Percentiles rank a stretch among this genome's conserved stretches.
Evolutionary conservation across 2,888 invertebrate species (phyloP).

Genomic region (Protula sp.): DNA sequence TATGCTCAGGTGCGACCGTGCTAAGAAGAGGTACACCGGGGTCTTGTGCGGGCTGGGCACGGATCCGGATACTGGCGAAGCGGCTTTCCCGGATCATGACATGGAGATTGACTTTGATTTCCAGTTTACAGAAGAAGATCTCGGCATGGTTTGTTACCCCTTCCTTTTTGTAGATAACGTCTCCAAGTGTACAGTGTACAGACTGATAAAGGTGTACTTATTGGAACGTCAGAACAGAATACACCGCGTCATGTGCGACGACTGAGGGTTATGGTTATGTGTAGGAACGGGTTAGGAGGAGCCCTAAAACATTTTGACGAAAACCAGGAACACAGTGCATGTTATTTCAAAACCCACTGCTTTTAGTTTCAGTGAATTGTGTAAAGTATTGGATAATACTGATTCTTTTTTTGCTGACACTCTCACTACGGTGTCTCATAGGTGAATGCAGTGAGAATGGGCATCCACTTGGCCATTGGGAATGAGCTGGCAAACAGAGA

Average conservation of each 20-base stretch:
- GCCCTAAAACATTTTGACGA: too few relatives aligned
- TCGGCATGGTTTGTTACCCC: constrained; percentile 31
- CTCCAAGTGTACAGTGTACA: too few relatives aligned
- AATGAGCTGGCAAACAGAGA: constrained; percentile 31
- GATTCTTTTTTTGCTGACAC: not conserved
- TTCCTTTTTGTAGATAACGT: too few relatives aligned
- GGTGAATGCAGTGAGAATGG: constrained; percentile 47
- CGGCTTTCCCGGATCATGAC: constrained; percentile 78
- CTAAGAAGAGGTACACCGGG: constrained; percentile 66
- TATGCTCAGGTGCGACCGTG: constrained; percentile 53
- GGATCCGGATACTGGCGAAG: constrained; percentile 57
- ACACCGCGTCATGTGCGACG: too few relatives aligned
- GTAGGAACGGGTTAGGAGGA: too few relatives aligned
- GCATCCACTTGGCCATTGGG: constrained; percentile 45
- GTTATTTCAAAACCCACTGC: too few relatives aligned
- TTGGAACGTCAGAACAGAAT: not conserved
- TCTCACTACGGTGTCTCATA: constrained; percentile 19
- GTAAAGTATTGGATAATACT: too few relatives aligned
- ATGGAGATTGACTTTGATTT: constrained; percentile 71
- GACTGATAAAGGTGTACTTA: not conserved
- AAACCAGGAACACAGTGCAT: too few relatives aligned
- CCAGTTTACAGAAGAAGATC: constrained; percentile 42
- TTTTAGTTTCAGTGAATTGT: too few relatives aligned
- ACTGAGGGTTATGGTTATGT: too few relatives aligned
- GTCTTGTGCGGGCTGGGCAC: constrained; percentile 81